Evolutionary conservation across 2,888 invertebrate species (phyloP), one percentile per base, ranked within the genome.

Genomic region (Andrena camellia): DNA sequence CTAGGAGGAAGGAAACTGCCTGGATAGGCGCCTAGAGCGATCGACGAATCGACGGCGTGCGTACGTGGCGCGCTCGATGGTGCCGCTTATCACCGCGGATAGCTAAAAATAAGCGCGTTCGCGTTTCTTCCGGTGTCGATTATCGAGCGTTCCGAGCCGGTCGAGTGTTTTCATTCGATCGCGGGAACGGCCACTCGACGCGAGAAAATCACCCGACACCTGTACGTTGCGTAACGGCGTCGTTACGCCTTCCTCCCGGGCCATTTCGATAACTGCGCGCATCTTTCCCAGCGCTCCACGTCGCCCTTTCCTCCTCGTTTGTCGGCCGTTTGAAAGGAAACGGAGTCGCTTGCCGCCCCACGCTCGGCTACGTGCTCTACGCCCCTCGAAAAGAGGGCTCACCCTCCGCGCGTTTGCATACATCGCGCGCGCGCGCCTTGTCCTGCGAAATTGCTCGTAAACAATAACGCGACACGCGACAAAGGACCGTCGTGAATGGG

Each of bases 381-480:
- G 66, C 62, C 66, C 57, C 63, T 8, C 31, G 2, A 31, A 52
- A 70, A 31, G 33, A 59, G 68, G 31, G 42, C 35, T 59, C 63
- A n/a, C 4, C 29, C 7, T 29, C 48, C 52, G 8, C 59, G 31
- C 60, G 72, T 70, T 82, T 57, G 75, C 75, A 78, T 76, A 76
- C 78, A 78, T 78, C 72, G 64, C 75, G 72, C 7, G 64, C 75
- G 72, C 7, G 23, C 66, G 64, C 75, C 71, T 84, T 78, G 84
- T 76, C 78, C 84, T 66, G 78, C 82, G 82, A 78, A 84, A 84
- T 84, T 84, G 82, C 78, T 76, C 78, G 82, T 78, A 82, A 82
- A 84, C 84, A 82, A 84, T 84, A 76, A 78, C 69, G 72, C 68
- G 84, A 78, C 81, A 67, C 81, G 73, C 81, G 83, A 76, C 78